These are phyloP conservation scores for Neodiprion pinetum DNA, from an alignment of 1,140 invertebrate genomes.

Conservation along the genomic window DNA sequence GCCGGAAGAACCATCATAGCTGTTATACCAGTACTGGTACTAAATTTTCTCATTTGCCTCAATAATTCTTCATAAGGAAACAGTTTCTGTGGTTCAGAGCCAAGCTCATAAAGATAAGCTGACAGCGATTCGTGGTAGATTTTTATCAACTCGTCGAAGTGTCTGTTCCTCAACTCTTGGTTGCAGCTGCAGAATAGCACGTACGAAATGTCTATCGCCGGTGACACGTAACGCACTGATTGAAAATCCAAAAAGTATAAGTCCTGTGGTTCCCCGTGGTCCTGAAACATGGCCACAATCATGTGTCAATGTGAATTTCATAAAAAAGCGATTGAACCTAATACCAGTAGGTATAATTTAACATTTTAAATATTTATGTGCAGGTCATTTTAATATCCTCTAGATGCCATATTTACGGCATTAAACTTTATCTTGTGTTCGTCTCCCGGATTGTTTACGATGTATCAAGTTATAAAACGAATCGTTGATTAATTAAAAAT, in stretches of 20 bases:
- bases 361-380: no score
- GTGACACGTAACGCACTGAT: conserved; percentile 63
- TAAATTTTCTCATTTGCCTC: conserved; percentile 46
- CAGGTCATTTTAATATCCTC: conserved; percentile 21
- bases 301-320: not conserved
- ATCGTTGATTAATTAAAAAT: conserved; percentile 16
- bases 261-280: conserved; percentile 44
- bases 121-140: conserved; percentile 32
- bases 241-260: conserved; percentile 66
- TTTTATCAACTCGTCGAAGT: conserved; percentile 60
- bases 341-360: no score
- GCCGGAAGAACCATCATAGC: conserved; percentile 51
- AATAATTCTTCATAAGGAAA: conserved; percentile 57
- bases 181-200: conserved; percentile 66
- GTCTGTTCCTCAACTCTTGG: conserved; percentile 52
- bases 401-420: conserved; percentile 1
- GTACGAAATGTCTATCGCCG: conserved; percentile 66
- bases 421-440: no score
- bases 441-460: no score
- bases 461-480: no score
- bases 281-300: conserved; percentile 31
- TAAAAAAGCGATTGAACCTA: conserved; percentile 2
- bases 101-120: conserved; percentile 31
- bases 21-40: conserved; percentile 48
- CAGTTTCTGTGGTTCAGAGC: conserved; percentile 52